Base-by-base conservation (phyloP, 2,113 vertebrate species). In the Pelmatolapia mariae region DNA sequence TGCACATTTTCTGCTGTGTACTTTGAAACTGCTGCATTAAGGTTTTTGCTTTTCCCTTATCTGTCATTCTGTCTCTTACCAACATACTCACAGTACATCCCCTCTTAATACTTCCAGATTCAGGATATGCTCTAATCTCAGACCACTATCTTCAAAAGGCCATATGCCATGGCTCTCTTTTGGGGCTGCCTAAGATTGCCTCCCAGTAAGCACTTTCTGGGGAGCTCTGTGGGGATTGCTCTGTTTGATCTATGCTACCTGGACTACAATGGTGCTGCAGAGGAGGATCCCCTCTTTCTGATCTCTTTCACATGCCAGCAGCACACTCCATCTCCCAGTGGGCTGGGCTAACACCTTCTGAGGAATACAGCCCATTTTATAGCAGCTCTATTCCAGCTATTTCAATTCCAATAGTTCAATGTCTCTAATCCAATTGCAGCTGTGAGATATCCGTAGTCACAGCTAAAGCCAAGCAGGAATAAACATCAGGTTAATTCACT, bases 131-230 rank as follows among this genome's bases (percentile, higher is more conserved):
- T 93, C 87, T 93, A 92, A 95, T 95, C 94, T 95, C 85, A 79
- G 79, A 73, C 84, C 76, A 36, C 93, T 94, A 96, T 95, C 95
- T 95, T 94, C 91, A 94, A 93, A 95, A 95, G 92, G 93, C 93
- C 94, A 93, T 89, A 91, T 92, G 95, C 91, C 88, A 83, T 71
- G 85, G 79, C 86, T 91, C 83, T 89, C 90, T 94, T 89, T 91
- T 81, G 85, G 89, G 84, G 88, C 82, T 54, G 85, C 87, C 87
- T 81, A 31, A 89, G 90, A 93, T 93, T 94, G 93, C 91, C 94
- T 93, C 92, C 88, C 56, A 80, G 90, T 94, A 94, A 95, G 92
- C 93, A 93, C 92, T 95, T 95, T 95, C 94, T 88, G 81, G 78
- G 92, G 88, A 86, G 81, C 91, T 90, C 93, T 83, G 57, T 79